These are phyloP conservation scores for Halcyon malimbica DNA, from an alignment of 2,113 vertebrate genomes.

Conservation along the genomic window DNA sequence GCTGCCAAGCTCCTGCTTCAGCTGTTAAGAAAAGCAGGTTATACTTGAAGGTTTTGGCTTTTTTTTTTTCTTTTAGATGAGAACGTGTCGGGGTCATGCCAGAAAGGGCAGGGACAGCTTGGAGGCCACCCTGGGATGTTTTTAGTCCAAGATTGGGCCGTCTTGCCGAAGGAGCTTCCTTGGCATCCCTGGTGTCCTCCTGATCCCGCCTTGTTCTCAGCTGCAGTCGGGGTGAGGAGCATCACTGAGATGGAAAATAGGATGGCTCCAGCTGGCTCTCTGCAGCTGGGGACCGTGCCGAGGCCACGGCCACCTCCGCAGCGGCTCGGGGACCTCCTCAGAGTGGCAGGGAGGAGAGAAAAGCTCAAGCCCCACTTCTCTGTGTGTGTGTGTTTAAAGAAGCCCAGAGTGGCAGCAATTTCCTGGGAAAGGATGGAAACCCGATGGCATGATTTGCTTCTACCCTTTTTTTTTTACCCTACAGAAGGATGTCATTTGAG, in stretches of 20 bases:
- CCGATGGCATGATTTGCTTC: background rate
- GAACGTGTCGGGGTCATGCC: background rate
- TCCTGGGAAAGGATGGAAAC: too few relatives aligned
- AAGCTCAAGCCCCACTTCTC: background rate
- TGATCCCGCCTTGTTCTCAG: background rate
- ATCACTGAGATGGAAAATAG: background rate
- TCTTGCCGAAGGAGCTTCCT: background rate
- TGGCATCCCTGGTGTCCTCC: background rate
- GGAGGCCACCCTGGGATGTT: background rate
- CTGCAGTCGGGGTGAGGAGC: background rate
- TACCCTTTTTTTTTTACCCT: background rate
- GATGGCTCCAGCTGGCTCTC: background rate
- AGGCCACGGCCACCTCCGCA: background rate
- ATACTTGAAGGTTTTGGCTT: background rate
- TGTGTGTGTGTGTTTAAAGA: too few relatives aligned
- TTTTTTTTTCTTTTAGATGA: background rate
- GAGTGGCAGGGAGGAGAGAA: rapidly evolving
- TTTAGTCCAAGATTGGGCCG: background rate
- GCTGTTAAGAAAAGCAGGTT: background rate
- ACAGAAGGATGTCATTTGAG: background rate
- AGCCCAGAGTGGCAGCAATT: too few relatives aligned
- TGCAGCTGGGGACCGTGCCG: background rate
- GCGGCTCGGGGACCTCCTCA: background rate
- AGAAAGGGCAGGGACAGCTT: background rate
- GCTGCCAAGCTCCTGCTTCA: background rate